phyloP scores from a whole-genome alignment of 92 coral and sea anemone genomes.

The Paramuricea clavata region DNA sequence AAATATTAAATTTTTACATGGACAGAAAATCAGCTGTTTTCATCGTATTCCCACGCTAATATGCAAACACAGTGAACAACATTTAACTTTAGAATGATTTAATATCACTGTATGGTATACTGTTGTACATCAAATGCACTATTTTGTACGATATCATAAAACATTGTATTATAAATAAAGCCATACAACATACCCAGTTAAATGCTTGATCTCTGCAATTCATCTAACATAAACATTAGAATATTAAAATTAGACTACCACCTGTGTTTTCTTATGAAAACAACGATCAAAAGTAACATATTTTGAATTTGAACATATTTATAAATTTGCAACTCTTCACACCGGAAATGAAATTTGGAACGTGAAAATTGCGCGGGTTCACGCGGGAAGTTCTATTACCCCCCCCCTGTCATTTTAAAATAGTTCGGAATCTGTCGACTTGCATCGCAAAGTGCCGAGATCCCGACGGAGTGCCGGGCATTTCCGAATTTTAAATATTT shows the following conservation, averaged over 20 bases:
- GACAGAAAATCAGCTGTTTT: too few species aligned
- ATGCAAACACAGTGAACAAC: not conserved
- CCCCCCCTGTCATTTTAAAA: too few species aligned
- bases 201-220: not conserved
- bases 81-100: not conserved
- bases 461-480: too few species aligned
- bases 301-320: not conserved
- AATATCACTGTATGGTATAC: not conserved
- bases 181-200: not conserved
- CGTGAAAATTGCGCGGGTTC: conserved; percentile 1
- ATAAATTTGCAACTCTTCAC: not conserved
- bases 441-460: not conserved
- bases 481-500: not conserved
- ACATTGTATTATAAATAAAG: not conserved
- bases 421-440: too few species aligned
- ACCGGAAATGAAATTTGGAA: not conserved
- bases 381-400: too few species aligned
- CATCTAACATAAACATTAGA: not conserved
- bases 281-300: not conserved
- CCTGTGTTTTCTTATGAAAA: not conserved
- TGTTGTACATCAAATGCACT: not conserved
- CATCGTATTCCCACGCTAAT: too few species aligned
- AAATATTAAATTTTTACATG: too few species aligned
- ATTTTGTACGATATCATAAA: not conserved
- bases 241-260: not conserved